Evolutionary conservation across 2,797 vertebrate genomes (phyloP).

Genomic region (Sebastes baramenuke): DNA sequence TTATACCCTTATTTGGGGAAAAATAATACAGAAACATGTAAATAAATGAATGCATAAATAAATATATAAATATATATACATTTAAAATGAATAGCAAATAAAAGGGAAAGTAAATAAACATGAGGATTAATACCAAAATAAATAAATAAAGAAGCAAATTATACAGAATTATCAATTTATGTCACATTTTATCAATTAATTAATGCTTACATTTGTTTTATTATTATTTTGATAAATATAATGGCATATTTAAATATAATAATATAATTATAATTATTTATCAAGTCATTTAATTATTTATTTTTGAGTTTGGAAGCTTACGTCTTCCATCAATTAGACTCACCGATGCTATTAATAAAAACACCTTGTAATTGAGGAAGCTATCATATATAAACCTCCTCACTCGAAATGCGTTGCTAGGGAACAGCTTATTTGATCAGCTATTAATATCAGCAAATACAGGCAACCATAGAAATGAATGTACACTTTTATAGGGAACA

Average conservation of each 20-base stretch:
- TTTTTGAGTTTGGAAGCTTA: neutral
- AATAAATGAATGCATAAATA: too few species aligned
- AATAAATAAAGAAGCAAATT: too few species aligned
- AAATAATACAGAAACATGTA: too few species aligned
- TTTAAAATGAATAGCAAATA: too few species aligned
- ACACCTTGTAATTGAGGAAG: neutral
- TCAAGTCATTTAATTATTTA: neutral
- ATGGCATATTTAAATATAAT: neutral
- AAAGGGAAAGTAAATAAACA: too few species aligned
- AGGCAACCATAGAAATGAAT: rapidly evolving
- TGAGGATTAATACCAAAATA: too few species aligned
- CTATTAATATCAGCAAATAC: neutral
- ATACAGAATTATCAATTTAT: neutral
- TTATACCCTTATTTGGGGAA: too few species aligned
- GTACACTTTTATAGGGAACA: neutral
- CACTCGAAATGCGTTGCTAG: neutral
- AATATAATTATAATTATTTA: neutral
- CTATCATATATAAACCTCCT: neutral
- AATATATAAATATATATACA: too few species aligned
- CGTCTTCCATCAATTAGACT: neutral
- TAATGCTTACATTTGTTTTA: neutral
- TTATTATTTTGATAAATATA: neutral
- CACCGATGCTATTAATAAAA: neutral
- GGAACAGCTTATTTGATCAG: neutral
- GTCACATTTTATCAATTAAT: neutral